Conservation (phyloP, 2,797 vertebrate genomes). For the Antennarius maculatus region DNA sequence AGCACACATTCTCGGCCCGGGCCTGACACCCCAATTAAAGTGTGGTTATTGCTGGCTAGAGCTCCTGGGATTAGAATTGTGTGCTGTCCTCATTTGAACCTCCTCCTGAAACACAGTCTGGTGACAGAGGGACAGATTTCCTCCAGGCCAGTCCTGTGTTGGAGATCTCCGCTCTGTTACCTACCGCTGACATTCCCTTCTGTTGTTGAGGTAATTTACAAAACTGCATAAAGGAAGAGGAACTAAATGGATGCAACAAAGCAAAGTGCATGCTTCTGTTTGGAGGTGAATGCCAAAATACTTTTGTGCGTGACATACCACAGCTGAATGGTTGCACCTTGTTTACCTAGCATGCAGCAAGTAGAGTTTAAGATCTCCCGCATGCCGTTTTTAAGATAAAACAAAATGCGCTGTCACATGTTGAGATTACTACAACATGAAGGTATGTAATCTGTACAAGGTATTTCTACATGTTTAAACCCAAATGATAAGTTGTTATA, state of each 20-base stretch:
- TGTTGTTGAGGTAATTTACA: slow-evolving; percentile 69
- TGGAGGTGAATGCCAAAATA: slow-evolving; percentile 52
- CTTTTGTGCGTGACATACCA: slow-evolving; percentile 43
- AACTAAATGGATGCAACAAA: slow-evolving; percentile 69
- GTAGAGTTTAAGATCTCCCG: slow-evolving; percentile 27
- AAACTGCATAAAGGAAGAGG: slow-evolving; percentile 63
- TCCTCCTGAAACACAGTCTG: slow-evolving; percentile 71
- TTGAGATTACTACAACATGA: slow-evolving; percentile 28
- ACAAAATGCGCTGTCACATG: slow-evolving; percentile 14
- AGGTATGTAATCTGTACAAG: slow-evolving; percentile 26
- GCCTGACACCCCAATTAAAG: slow-evolving; percentile 80
- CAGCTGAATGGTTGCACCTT: slow-evolving; percentile 54
- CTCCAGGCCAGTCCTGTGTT: slow-evolving; percentile 56
- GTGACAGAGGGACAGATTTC: slow-evolving; percentile 74
- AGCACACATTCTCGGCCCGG: slow-evolving; percentile 63
- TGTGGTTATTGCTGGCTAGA: slow-evolving; percentile 75
- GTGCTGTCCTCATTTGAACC: slow-evolving; percentile 82
- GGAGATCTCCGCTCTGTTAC: slow-evolving; percentile 63
- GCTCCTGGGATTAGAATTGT: slow-evolving; percentile 73
- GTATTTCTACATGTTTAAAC: slow-evolving; percentile 27
- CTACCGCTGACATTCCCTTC: slow-evolving; percentile 70
- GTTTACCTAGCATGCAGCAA: slow-evolving; percentile 50
- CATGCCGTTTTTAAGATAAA: slow-evolving; percentile 25
- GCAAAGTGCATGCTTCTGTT: slow-evolving; percentile 60
- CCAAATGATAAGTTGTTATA: too few species aligned